These are phyloP conservation scores for Quadriops clusia DNA, from an alignment of 2,888 invertebrate genomes.

Conservation along the genomic window DNA sequence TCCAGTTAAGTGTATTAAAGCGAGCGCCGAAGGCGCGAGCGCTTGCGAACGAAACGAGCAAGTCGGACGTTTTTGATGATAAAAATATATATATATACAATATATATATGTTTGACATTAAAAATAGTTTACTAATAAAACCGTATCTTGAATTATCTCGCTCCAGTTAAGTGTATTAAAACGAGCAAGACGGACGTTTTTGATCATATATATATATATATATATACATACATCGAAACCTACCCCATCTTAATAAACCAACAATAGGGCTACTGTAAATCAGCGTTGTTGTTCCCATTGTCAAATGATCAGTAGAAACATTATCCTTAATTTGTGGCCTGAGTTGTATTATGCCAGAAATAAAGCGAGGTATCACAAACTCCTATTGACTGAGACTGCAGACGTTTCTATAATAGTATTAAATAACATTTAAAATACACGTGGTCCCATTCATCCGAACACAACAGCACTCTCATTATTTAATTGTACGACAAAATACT, in stretches of 20 bases:
- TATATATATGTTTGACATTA: too few relatives aligned
- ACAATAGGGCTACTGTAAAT: background rate
- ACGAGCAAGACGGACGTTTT: too few relatives aligned
- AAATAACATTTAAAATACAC: conserved; percentile 19
- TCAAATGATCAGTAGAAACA: conserved; percentile 15
- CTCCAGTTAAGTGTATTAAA: too few relatives aligned
- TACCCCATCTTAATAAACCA: conserved; percentile 1
- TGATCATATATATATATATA: too few relatives aligned
- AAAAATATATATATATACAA: too few relatives aligned
- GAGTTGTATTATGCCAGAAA: conserved; percentile 12
- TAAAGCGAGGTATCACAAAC: conserved; percentile 15
- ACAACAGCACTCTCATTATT: conserved; percentile 15
- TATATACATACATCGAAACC: too few relatives aligned
- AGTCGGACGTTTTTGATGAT: too few relatives aligned
- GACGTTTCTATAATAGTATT: conserved; percentile 20
- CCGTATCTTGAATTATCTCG: too few relatives aligned
- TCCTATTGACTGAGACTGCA: conserved; percentile 16
- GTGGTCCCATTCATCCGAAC: conserved; percentile 19
- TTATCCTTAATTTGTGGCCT: conserved; percentile 20
- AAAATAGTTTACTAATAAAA: too few relatives aligned
- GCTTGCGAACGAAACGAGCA: too few relatives aligned
- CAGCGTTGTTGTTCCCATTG: conserved; percentile 8
- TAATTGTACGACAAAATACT: conserved; percentile 17
- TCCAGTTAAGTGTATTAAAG: too few relatives aligned
- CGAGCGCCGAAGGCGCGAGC: too few relatives aligned